Base-by-base conservation (phyloP, 64 coral and sea anemone genomes). In the Porites lutea region DNA sequence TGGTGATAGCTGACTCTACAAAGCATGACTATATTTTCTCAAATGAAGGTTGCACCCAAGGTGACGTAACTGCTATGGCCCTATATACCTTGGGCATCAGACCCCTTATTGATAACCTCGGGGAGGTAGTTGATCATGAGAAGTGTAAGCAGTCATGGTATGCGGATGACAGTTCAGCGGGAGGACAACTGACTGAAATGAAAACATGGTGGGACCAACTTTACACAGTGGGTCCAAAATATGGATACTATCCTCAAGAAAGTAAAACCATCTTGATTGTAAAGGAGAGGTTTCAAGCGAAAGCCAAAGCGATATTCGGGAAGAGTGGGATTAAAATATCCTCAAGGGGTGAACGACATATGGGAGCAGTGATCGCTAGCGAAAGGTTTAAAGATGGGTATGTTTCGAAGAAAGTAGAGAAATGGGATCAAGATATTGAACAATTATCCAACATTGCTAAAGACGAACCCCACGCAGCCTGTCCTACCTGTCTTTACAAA, bases 251-350 rank as follows among this genome's bases (percentile, higher is more conserved):
- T 68, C 0, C 65, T 18, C 65, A 68, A 68, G 65, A 3, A 68
- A 68, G 65, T 68, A 68, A 68, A 68, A 68, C 65, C 65, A n/a
- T 18, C 65, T 68, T 68, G 65, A 68, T 18, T 68, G 65, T 68
- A 68, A 68, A 68, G 65, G 65, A 68, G 65, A 68, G 65, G 65
- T 68, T 68, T 68, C 2, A 68, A 23, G 65, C 65, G n/a, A 68
- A 68, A 20, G 65, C 65, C 65, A 23, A 20, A 9, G 58, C 58
- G 58, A 59, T 59, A 59, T 59, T 59, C 58, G 58, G 58, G 58
- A 59, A 59, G 58, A 8, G 65, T 23, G 65, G 65, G 65, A 68
- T 68, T 68, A 68, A 68, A 68, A 68, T 68, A 68, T 68, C 15
- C 65, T n/a, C 65, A 68, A 68, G 65, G 13, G 65, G 65, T 68